Base-by-base conservation (phyloP, 1,140 invertebrate species). In the Tetramorium simillimum region DNA sequence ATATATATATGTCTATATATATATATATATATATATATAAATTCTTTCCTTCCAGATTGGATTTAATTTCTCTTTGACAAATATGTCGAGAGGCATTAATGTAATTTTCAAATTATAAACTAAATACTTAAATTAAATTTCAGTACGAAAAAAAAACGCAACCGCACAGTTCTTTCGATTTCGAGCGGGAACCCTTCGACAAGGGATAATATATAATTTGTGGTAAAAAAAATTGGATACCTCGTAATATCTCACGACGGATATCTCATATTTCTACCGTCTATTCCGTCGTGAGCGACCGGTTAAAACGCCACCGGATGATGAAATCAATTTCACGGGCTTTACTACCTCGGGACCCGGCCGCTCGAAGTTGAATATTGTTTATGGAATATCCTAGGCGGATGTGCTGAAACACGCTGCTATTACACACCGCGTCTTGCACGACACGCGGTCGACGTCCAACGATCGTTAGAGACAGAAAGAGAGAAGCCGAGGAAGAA, bases 401-500 rank as follows among this genome's bases (percentile, higher is more conserved):
- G 80, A 84, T 84, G 40, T 46, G 40, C 67, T 49, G 21, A 46
- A 60, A 58, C 37, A 73, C 46, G 40, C 24, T 14, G 67, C 67
- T n/a, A 28, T 21, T 28, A 84, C 72, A 46, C 51, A 46, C 40
- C 51, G 69, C 33, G 62, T 67, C 33, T 67, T 18, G 46, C 69
- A 37, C 43, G 80, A 82, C 78, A 72, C 78, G 37, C 80, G 88
- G 88, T 69, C 51, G 72, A 78, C 67, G 49, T 46, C 24, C 16
- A 18, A 33, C 21, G 62, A 70, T 40, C 43, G 43, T 62, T 46
- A 53, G 28, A 3, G 28, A 5, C 28, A 58, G 84, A 86, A 53
- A 86, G 77, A 82, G 85, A 82, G 78, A 82, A 81, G 16, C 37
- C 43, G 77, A 62, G 53, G 53, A 51, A 72, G 85, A 86, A 49